Conservation (phyloP, 1,140 invertebrate genomes). For the Micrasema longulum region DNA sequence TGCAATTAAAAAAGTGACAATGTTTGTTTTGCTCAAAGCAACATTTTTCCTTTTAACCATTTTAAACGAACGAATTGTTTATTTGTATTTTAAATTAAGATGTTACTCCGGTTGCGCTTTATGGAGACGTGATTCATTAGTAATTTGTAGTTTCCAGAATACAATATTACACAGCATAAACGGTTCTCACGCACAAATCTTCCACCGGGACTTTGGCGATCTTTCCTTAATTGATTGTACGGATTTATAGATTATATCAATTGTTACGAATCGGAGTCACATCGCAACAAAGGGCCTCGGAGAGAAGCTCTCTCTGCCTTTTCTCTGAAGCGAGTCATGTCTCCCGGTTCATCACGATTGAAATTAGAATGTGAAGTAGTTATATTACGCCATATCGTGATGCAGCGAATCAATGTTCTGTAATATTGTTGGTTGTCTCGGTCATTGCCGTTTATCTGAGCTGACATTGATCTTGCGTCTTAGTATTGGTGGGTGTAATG, state of each 20-base stretch:
- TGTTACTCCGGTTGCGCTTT: too few species aligned
- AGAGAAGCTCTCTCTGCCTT: neutral
- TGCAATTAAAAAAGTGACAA: too few species aligned
- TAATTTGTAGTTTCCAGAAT: too few species aligned
- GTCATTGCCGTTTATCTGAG: conserved; percentile 31
- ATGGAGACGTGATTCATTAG: too few species aligned
- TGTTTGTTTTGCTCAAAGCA: too few species aligned
- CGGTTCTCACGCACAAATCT: conserved; percentile 11
- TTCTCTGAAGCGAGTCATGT: conserved; percentile 40
- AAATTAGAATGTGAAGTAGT: conserved; percentile 44
- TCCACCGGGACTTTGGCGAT: neutral
- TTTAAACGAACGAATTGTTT: too few species aligned
- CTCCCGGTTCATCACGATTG: conserved; percentile 43
- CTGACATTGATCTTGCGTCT: conserved; percentile 26
- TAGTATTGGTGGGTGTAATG: too few species aligned
- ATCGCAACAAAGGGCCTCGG: conserved; percentile 21
- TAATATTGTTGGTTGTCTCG: conserved; percentile 15
- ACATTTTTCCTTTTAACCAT: too few species aligned
- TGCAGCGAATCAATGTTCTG: conserved; percentile 40
- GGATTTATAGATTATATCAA: neutral
- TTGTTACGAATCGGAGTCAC: conserved; percentile 5
- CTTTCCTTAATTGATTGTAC: neutral
- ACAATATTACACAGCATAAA: too few species aligned
- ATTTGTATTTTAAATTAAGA: too few species aligned
- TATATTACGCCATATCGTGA: conserved; percentile 46